phyloP scores from a whole-genome alignment of 2,797 vertebrate genomes.

The Urosaurus nigricauda region DNA sequence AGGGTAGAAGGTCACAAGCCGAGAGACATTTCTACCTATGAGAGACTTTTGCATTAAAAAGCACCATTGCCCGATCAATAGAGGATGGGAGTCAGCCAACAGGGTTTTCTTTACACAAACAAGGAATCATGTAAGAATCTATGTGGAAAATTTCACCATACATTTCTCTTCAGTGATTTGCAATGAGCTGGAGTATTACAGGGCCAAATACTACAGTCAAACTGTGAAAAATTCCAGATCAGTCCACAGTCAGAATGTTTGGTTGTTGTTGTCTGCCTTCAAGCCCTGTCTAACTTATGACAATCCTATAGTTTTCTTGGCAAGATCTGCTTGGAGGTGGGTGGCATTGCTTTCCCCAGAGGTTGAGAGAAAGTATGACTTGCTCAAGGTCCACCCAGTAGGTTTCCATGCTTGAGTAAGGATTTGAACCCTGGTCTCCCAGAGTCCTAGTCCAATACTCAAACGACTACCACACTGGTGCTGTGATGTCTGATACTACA shows the following conservation, averaged over 20 bases:
- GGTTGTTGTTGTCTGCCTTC: not conserved
- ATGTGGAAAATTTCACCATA: not conserved
- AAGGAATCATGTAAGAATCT: not conserved
- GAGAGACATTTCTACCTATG: not conserved
- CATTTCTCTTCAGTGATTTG: not conserved
- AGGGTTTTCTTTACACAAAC: not conserved
- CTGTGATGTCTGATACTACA: not conserved
- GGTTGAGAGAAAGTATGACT: no score
- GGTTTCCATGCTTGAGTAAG: no score
- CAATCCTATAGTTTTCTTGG: no score
- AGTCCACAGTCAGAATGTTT: not conserved
- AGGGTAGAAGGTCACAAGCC: not conserved
- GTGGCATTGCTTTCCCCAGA: no score
- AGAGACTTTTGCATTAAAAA: not conserved
- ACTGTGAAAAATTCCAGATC: not conserved
- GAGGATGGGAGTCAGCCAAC: not conserved
- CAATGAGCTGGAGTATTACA: not conserved
- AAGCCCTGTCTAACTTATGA: no score
- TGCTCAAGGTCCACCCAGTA: no score
- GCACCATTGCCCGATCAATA: not conserved
- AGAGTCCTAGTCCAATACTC: no score
- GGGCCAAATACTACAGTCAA: not conserved
- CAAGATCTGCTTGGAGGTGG: no score
- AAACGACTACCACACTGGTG: no score
- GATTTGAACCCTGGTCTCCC: no score